Percentiles rank a stretch among this genome's conserved stretches.
Evolutionary conservation across 2,113 vertebrate genomes (phyloP).

Genomic region (Sander vitreus): DNA sequence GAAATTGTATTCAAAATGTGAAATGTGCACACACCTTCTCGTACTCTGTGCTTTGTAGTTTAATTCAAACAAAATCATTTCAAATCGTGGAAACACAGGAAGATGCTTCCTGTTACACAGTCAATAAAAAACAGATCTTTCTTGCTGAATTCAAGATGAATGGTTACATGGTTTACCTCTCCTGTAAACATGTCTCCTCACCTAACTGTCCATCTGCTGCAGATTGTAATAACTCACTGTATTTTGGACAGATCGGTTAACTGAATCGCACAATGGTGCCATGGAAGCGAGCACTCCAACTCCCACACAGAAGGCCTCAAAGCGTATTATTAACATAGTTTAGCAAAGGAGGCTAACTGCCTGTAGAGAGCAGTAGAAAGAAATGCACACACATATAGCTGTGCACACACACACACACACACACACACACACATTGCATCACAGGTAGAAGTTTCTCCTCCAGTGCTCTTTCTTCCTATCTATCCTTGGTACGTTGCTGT

Average conservation of each 20-base stretch:
- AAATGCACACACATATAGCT: background rate
- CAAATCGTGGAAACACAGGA: constrained; percentile 7
- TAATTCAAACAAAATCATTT: constrained; percentile 11
- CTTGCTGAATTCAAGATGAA: constrained; percentile 24
- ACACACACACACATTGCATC: constrained; percentile 57
- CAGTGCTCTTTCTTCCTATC: constrained; percentile 44
- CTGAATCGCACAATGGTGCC: constrained; percentile 67
- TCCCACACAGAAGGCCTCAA: constrained; percentile 66
- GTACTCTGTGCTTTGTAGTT: background rate
- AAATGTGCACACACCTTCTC: background rate
- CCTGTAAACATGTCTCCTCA: constrained; percentile 41
- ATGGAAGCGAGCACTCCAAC: constrained; percentile 70
- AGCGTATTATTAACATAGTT: constrained; percentile 79
- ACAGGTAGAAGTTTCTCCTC: constrained; percentile 46
- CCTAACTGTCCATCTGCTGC: constrained; percentile 42
- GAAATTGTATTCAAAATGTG: constrained; percentile 26
- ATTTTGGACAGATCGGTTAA: constrained; percentile 62
- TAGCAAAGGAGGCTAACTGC: constrained; percentile 60
- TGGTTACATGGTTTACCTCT: constrained; percentile 6
- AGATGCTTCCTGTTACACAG: constrained; percentile 1
- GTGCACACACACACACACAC: constrained; percentile 3
- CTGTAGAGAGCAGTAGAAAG: constrained; percentile 54
- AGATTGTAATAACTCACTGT: constrained; percentile 31
- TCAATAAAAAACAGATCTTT: constrained; percentile 40
- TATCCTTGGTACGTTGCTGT: constrained; percentile 18